These are phyloP conservation scores for Scaptomyza graminum DNA, from an alignment of 1,140 invertebrate genomes.

Conservation along the genomic window DNA sequence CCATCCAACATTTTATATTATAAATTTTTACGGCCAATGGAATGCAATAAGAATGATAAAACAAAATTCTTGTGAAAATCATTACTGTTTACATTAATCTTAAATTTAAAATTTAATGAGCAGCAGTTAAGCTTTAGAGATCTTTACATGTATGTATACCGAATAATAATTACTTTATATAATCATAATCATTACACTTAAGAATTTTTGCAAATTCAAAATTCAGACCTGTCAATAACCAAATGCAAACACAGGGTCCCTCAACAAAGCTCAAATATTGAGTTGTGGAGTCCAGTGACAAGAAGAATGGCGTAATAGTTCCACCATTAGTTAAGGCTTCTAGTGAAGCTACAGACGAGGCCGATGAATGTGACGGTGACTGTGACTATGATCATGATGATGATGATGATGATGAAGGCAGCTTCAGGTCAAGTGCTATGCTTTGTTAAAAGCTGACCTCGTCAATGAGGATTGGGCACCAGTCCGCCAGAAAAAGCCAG, in stretches of 20 bases:
- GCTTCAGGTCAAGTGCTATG: slow-evolving; percentile 40
- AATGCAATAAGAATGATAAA: background rate
- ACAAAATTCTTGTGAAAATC: slow-evolving; percentile 2
- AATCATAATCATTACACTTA: too few species aligned
- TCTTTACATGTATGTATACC: too few species aligned
- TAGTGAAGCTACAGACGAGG: background rate
- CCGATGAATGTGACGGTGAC: slow-evolving; percentile 1
- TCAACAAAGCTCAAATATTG: background rate
- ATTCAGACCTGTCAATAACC: slow-evolving; percentile 35
- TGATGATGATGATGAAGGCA: slow-evolving; percentile 17
- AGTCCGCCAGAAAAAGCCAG: slow-evolving; percentile 24
- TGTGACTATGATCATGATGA: too few species aligned
- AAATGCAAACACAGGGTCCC: slow-evolving; percentile 36
- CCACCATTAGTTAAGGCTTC: slow-evolving; percentile 13
- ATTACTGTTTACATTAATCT: background rate
- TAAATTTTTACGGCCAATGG: slow-evolving; percentile 37
- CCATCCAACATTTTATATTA: slow-evolving; percentile 46
- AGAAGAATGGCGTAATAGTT: slow-evolving; percentile 14
- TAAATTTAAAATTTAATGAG: slow-evolving; percentile 6
- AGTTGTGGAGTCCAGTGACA: slow-evolving; percentile 9
- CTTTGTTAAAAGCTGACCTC: slow-evolving; percentile 75
- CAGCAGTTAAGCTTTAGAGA: slow-evolving; percentile 12
- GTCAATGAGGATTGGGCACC: slow-evolving; percentile 60
- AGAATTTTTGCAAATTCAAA: slow-evolving; percentile 19
- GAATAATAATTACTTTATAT: too few species aligned